Evolutionary conservation across 1,140 invertebrate species (phyloP), one percentile per base, ranked within the genome.

Genomic region (Procambarus clarkii): DNA sequence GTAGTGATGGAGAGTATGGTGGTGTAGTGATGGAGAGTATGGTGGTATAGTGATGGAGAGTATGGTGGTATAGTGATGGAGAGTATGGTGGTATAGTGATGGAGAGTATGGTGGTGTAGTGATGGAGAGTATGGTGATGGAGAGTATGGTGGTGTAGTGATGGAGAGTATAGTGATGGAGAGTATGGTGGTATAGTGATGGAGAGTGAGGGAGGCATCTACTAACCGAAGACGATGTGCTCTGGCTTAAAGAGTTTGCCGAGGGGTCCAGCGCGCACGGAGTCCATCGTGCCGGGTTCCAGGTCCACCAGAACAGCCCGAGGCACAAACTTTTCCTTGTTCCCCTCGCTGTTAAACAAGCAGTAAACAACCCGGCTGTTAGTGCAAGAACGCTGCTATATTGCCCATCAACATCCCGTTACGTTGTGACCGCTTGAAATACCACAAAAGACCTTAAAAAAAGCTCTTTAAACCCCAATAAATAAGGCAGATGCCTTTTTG

Each of bases 301-400:
- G 95, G 95, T 99, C 98, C 76, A 99, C 96, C 21, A 99, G 95
- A 87, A 99, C 96, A 85, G 98, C 50, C 95, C 95, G 94, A 89
- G 95, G 93, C 97, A 96, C 91, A 97, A 97, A 95, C 98, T 97
- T 92, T 45, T 34, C 24, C 84, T 92, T 71, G 91, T 85, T 80
- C 24, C 91, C 91, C 79, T 92, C 91, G 91, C 88, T 92, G 85
- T 50, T 34, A 74, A 71, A 85, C 69, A 85, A 85, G 83, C 83
- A 85, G 48, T 46, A 85, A 85, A 85, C 64, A 85, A 69, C 64
- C 64, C 69, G 48, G 83, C 60, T 69, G 83, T 85, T 85, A 71
- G 69, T 85, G 83, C 83, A 85, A 45, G 13, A 21, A 69, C 18
- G 18, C 64, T 74, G 69, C 60, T 64, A 64, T 18, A 74, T 34